Conservation (phyloP, 2,888 invertebrate species). For the Tetranychus piercei region DNA sequence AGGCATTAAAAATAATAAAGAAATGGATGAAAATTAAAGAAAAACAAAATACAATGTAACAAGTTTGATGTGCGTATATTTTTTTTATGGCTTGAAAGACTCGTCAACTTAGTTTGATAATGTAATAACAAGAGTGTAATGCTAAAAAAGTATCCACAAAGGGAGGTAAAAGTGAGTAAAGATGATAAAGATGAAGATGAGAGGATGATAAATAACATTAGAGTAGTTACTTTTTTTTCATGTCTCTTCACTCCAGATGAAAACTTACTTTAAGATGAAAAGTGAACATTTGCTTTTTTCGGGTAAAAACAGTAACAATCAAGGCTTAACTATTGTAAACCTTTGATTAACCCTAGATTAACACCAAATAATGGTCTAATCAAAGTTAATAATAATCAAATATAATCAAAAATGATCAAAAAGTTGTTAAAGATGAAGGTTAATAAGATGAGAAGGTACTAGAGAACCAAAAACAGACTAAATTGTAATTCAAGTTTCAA, state of each 20-base stretch:
- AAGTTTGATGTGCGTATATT: constrained; percentile 1
- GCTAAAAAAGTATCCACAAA: not conserved
- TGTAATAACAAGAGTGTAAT: not conserved
- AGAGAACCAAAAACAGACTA: too few relatives aligned
- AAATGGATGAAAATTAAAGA: not conserved
- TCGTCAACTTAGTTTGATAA: not conserved
- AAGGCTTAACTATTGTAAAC: too few relatives aligned
- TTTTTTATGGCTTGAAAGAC: not conserved
- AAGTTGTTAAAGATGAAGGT: too few relatives aligned
- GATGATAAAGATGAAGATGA: not conserved
- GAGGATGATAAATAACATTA: not conserved
- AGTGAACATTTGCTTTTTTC: not conserved
- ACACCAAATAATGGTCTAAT: too few relatives aligned
- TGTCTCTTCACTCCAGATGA: not conserved
- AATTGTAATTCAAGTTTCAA: too few relatives aligned
- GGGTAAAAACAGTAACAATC: too few relatives aligned
- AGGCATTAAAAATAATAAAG: too few relatives aligned
- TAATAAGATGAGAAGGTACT: too few relatives aligned
- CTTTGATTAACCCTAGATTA: too few relatives aligned
- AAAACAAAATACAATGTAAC: constrained; percentile 3
- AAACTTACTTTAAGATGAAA: not conserved
- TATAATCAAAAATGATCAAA: too few relatives aligned
- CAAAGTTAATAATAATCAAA: too few relatives aligned
- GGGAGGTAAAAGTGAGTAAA: constrained; percentile 1
- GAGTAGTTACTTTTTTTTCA: not conserved